Percentiles rank a stretch among this genome's conserved stretches.
These are phyloP conservation scores for Cardiocondyla obscurior DNA, from an alignment of 1,140 invertebrate genomes.

Conservation along the genomic window DNA sequence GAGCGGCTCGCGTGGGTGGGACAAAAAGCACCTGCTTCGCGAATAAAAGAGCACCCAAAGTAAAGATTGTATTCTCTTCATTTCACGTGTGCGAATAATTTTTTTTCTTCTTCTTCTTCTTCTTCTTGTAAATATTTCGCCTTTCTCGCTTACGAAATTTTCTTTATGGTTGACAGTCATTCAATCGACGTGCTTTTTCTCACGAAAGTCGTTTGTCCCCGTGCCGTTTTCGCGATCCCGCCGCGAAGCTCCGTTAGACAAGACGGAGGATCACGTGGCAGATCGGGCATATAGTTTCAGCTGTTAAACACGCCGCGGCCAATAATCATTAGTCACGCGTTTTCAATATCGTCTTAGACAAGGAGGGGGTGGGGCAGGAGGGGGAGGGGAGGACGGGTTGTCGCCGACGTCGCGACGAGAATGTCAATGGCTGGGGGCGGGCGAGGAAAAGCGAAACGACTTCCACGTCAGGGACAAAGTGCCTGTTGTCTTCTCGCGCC, in stretches of 20 bases:
- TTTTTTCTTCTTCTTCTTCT: neutral
- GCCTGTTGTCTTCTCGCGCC: conserved; percentile 48
- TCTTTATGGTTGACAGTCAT: neutral
- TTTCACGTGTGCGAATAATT: neutral
- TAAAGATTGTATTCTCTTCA: neutral
- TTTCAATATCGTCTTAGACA: conserved; percentile 74
- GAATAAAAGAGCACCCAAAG: neutral
- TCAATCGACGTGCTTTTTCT: neutral
- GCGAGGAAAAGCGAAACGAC: conserved; percentile 37
- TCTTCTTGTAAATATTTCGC: neutral
- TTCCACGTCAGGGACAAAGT: conserved; percentile 50
- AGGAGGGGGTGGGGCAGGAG: neutral
- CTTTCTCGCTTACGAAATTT: neutral
- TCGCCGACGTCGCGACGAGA: conserved; percentile 60
- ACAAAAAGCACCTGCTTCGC: neutral
- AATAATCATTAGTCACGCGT: conserved; percentile 79
- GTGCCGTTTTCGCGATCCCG: neutral
- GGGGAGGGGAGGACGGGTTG: conserved; percentile 4
- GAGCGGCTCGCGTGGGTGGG: neutral
- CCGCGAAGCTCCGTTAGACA: neutral
- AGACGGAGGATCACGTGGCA: conserved; percentile 29
- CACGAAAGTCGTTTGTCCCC: neutral
- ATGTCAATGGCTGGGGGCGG: conserved; percentile 59
- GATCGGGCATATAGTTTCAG: conserved; percentile 34
- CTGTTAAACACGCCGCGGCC: conserved; percentile 58